Base-by-base conservation (phyloP, 2,888 invertebrate species). In the Lepidocyrtinus sp. region DNA sequence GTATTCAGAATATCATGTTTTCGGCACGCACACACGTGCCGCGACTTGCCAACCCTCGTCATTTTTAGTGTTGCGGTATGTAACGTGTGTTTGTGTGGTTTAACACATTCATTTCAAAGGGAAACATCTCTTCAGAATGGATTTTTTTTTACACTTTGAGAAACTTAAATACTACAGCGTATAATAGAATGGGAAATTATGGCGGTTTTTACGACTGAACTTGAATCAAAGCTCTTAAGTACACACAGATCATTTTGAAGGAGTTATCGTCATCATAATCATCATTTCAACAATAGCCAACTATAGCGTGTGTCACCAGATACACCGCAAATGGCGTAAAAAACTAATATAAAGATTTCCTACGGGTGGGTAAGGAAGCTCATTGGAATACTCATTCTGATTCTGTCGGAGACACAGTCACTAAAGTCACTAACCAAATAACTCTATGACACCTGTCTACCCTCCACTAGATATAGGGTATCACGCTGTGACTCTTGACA, bases 191-290 rank as follows among this genome's bases (percentile, higher is more conserved):
- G 50, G 50, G 15, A 50, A n/a, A 50, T 50, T 50, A 63, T 62
- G 12, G 26, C 55, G 63, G 50, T 61, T 45, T 36, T 36, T 26
- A 62, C 55, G 73, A 55, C 36, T 78, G 78, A 78, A 78, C 78
- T 78, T 78, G 78, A 78, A 73, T 72, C 17, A 68, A 62, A 50
- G 15, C 17, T 50, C n/a, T n/a, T n/a, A n/a, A n/a, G n/a, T n/a
- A n/a, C n/a, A n/a, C n/a, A n/a, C n/a, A n/a, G n/a, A n/a, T n/a
- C n/a, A n/a, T n/a, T n/a, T n/a, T n/a, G n/a, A n/a, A n/a, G n/a
- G n/a, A n/a, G n/a, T n/a, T n/a, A n/a, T 61, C 5, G 27, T 27
- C 26, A 59, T 26, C 15, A 19, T 21, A 26, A 27, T 61, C 12
- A 26, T 27, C 36, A 17, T 55, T 21, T 62, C 22, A 62, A 21